Evolutionary conservation across 2,797 vertebrate genomes (phyloP).

Genomic region (Gallinago solitaria): DNA sequence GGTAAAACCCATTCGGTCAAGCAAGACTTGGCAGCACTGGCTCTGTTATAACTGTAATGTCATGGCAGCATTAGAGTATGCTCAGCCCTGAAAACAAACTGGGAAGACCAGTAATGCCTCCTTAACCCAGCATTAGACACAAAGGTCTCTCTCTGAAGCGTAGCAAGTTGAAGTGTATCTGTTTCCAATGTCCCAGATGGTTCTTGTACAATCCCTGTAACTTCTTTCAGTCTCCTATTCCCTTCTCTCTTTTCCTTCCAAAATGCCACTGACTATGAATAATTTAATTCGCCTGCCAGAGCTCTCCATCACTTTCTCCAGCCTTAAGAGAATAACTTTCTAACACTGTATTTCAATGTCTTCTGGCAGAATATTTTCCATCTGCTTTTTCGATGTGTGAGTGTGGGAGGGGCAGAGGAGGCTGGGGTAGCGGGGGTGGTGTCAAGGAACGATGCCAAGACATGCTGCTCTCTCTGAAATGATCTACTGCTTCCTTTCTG

Average conservation of each 20-base stretch:
- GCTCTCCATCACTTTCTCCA: slow-evolving; percentile 66
- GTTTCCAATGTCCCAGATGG: slow-evolving; percentile 43
- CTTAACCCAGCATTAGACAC: neutral
- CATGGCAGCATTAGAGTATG: neutral
- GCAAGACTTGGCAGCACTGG: neutral
- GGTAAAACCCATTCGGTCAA: neutral
- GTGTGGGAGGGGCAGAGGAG: slow-evolving; percentile 56
- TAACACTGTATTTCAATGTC: slow-evolving; percentile 61
- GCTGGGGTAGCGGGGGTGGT: slow-evolving; percentile 38
- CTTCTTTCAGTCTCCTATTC: slow-evolving; percentile 40
- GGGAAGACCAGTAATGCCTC: neutral
- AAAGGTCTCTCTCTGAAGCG: neutral
- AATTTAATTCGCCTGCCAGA: slow-evolving; percentile 55
- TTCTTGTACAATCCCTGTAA: slow-evolving; percentile 25
- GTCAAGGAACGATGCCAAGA: slow-evolving; percentile 33
- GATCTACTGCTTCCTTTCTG: slow-evolving; percentile 43
- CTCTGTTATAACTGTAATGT: neutral
- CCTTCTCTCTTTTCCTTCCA: slow-evolving; percentile 30
- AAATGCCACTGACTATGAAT: slow-evolving; percentile 70
- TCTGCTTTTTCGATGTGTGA: slow-evolving; percentile 68
- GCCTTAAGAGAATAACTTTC: slow-evolving; percentile 61
- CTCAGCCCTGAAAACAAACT: neutral
- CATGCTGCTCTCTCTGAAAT: slow-evolving; percentile 33
- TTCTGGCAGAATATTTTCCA: slow-evolving; percentile 71
- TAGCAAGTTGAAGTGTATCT: neutral